Conservation (phyloP, 64 coral and sea anemone genomes). For the Stichodactyla helianthus region DNA sequence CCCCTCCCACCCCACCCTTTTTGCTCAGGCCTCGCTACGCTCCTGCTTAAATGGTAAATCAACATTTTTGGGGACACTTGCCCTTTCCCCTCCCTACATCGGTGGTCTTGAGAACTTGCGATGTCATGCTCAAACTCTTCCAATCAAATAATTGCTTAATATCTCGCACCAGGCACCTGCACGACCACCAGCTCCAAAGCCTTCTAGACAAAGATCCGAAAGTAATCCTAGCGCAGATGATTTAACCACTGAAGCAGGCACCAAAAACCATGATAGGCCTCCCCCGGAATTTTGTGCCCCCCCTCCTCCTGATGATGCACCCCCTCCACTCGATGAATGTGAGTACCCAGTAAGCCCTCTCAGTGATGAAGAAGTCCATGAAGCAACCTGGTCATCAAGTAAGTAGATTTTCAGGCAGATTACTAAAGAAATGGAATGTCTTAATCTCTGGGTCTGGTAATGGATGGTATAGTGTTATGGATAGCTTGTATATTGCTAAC, state of each 20-base stretch:
- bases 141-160: background rate
- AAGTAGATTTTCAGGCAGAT: background rate
- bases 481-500: too few relatives aligned
- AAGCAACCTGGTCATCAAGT: background rate
- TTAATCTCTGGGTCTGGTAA: too few relatives aligned
- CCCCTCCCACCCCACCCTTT: too few relatives aligned
- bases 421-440: too few relatives aligned
- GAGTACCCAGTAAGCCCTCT: slow-evolving; percentile 46
- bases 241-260: background rate
- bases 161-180: slow-evolving; percentile 3
- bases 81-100: too few relatives aligned
- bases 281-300: slow-evolving; percentile 31
- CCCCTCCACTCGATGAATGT: slow-evolving; percentile 56
- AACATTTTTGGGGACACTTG: too few relatives aligned
- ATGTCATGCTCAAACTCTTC: too few relatives aligned
- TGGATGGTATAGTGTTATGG: too few relatives aligned
- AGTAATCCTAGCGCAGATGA: background rate
- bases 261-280: background rate
- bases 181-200: slow-evolving; percentile 25
- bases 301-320: slow-evolving; percentile 48
- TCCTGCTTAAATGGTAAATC: too few relatives aligned
- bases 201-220: background rate
- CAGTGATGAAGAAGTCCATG: slow-evolving; percentile 27
- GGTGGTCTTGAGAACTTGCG: too few relatives aligned
- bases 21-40: too few relatives aligned